Base-by-base conservation (phyloP, 2,797 vertebrate genomes). In the Poecilia gillii region DNA sequence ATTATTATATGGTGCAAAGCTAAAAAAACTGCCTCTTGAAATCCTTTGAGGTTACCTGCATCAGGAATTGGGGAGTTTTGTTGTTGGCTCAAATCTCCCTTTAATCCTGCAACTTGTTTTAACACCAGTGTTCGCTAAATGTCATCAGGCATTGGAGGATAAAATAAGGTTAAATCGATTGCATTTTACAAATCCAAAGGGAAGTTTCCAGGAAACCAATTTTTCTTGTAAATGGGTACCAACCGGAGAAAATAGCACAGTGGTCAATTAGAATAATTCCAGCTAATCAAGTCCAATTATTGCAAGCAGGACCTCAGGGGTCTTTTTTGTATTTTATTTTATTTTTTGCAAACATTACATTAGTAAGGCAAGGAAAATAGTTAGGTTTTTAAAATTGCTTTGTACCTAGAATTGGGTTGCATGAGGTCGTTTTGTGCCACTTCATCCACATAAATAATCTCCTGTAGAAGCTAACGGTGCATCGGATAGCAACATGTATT, bases 261-360 rank as follows among this genome's bases (percentile, higher is more conserved):
- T 57, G 51, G 31, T 57, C 16, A 75, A n/a, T 83, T 76, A 74
- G 46, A 53, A 55, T 62, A 33, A 3, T 47, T 70, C 33, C 47
- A 70, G 45, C 70, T 70, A 83, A 75, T 83, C 43, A 80, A 62
- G 39, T n/a, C 46, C 62, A 76, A 39, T 76, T 73, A 78, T 25
- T 76, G 53, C 12, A n/a, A 31, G 18, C 18, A n/a, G n/a, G 25
- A 39, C 16, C 68, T 57, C 28, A 9, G 45, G 72, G 33, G 11
- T 51, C n/a, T 73, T 77, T 74, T n/a, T 28, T 49, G 7, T 39
- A 6, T 77, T 72, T n/a, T 16, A 31, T 33, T 23, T 55, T n/a
- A n/a, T n/a, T 33, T 41, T 41, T 41, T 31, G 36, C 51, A 55
- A 33, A 49, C 45, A 43, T 72, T 73, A 62, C 9, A 2, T 81